phyloP scores from a whole-genome alignment of 2,888 invertebrate genomes.

The Charanyca ferruginea region DNA sequence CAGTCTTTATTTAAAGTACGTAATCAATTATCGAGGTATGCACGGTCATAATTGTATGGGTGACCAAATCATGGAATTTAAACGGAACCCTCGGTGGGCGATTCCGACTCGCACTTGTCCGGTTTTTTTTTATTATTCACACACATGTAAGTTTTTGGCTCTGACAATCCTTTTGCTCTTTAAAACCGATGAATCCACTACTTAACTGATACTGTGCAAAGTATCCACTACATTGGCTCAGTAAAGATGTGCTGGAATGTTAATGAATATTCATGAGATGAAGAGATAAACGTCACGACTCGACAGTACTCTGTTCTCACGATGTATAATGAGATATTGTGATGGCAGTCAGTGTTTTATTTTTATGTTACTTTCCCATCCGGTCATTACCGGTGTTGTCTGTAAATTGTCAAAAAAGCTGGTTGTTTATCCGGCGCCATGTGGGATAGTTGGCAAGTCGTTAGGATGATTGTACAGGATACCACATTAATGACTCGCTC shows the following conservation, averaged over 20 bases:
- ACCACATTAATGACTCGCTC: constrained; percentile 9
- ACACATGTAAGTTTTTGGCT: background rate
- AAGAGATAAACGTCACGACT: background rate
- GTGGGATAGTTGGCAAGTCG: constrained; percentile 21
- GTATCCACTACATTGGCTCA: constrained; percentile 2
- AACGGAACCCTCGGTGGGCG: too few species aligned
- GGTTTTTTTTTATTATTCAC: too few species aligned
- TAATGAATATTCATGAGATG: constrained; percentile 32
- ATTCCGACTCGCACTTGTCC: too few species aligned
- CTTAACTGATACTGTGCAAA: background rate
- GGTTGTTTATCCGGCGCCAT: constrained; percentile 36
- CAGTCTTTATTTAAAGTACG: too few species aligned
- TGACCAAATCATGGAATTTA: too few species aligned
- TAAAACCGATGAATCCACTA: constrained; percentile 1
- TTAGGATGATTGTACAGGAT: constrained; percentile 42
- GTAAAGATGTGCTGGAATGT: constrained; percentile 23
- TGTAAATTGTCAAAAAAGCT: constrained; percentile 46
- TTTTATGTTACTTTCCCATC: constrained; percentile 55
- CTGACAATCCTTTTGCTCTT: background rate
- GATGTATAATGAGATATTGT: constrained; percentile 34
- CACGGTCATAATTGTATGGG: too few species aligned
- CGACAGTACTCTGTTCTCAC: constrained; percentile 19
- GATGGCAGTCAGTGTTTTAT: constrained; percentile 26
- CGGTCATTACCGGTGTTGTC: constrained; percentile 41
- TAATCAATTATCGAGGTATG: too few species aligned